phyloP scores from a whole-genome alignment of 2,113 vertebrate genomes.

The Rhinichthys klamathensis region DNA sequence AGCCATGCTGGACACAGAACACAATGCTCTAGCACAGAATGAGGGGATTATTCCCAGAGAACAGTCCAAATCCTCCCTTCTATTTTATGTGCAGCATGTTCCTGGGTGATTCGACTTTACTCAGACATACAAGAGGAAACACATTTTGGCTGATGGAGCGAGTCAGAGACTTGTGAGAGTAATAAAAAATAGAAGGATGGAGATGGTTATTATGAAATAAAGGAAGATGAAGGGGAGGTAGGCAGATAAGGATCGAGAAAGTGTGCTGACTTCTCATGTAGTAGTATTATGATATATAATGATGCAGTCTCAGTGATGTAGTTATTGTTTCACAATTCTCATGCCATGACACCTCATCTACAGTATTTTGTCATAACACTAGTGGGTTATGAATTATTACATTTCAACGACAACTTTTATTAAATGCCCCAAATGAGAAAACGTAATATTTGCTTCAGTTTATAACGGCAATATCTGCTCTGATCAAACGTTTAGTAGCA shows the following conservation, averaged over 20 bases:
- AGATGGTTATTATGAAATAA: constrained; percentile 23
- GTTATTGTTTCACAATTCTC: constrained; percentile 23
- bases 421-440: constrained; percentile 38
- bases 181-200: constrained; percentile 30
- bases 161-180: constrained; percentile 38
- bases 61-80: background rate
- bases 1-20: background rate
- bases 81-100: constrained; percentile 32
- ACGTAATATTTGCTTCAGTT: constrained; percentile 20
- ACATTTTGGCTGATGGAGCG: constrained; percentile 27
- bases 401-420: constrained; percentile 30
- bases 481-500: background rate
- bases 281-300: constrained; percentile 35
- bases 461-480: constrained; percentile 17
- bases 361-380: constrained; percentile 29
- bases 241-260: constrained; percentile 19
- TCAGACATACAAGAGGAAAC: constrained; percentile 23
- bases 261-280: background rate
- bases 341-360: constrained; percentile 14
- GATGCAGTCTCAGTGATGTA: constrained; percentile 1
- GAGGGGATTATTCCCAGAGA: constrained; percentile 31
- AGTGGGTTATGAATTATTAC: constrained; percentile 33
- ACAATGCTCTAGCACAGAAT: constrained; percentile 10
- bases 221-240: constrained; percentile 10
- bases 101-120: constrained; percentile 37